These are phyloP conservation scores for Muscina levida DNA, from an alignment of 2,888 invertebrate genomes.

Conservation along the genomic window DNA sequence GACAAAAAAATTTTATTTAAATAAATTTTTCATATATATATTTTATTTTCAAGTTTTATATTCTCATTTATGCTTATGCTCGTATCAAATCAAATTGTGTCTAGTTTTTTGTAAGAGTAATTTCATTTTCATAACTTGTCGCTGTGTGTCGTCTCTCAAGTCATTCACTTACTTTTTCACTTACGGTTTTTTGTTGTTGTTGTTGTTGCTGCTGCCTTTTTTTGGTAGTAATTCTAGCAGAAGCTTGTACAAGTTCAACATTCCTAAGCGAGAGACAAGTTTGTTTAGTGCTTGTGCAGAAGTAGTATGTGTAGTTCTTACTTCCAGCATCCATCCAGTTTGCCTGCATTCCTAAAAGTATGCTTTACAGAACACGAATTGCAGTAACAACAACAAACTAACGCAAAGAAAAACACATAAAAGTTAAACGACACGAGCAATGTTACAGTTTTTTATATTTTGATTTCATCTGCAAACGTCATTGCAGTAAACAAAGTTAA, in stretches of 20 bases:
- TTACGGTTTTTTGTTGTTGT: no score
- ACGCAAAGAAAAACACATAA: not conserved
- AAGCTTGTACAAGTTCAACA: no score
- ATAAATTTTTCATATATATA: slow-evolving; percentile 11
- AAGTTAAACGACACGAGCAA: not conserved
- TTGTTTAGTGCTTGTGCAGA: not conserved
- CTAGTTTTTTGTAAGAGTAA: slow-evolving; percentile 2
- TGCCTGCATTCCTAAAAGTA: slow-evolving; percentile 18
- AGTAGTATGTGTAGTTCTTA: no score
- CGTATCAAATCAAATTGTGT: slow-evolving; percentile 19
- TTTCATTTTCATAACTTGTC: slow-evolving; percentile 42
- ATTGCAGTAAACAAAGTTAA: not conserved
- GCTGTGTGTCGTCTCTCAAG: not conserved
- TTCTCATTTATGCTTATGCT: not conserved
- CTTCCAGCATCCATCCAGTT: not conserved
- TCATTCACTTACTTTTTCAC: not conserved
- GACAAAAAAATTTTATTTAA: slow-evolving; percentile 11
- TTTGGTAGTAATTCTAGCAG: no score
- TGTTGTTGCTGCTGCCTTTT: no score
- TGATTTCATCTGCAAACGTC: not conserved
- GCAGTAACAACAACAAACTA: no score
- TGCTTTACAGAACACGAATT: not conserved
- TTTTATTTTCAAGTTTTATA: not conserved
- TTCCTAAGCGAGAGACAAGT: not conserved
- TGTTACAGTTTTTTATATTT: slow-evolving; percentile 9